These are phyloP conservation scores for Tetragonula carbonaria DNA, from an alignment of 2,888 invertebrate genomes.

Conservation along the genomic window DNA sequence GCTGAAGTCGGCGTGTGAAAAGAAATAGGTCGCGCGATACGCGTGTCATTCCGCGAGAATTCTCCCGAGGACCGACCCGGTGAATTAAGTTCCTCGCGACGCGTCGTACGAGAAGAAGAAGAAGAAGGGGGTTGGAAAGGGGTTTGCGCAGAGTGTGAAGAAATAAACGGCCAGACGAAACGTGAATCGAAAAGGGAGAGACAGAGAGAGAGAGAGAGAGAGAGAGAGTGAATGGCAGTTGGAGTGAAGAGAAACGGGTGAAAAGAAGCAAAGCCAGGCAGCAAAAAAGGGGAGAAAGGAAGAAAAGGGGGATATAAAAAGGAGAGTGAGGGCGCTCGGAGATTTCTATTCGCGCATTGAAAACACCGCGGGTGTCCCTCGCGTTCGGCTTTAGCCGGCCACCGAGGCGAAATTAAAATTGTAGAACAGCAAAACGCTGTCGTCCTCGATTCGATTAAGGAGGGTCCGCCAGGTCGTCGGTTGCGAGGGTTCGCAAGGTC, in stretches of 20 bases:
- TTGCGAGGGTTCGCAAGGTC: neutral
- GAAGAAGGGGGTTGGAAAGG: neutral
- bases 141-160: neutral
- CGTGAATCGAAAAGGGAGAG: neutral
- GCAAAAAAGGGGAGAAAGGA: neutral
- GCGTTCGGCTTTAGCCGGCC: conserved; percentile 43
- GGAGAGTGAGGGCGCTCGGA: conserved; percentile 8
- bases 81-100: conserved; percentile 56
- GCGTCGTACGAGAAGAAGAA: neutral
- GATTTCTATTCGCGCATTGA: conserved; percentile 61
- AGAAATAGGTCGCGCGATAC: conserved; percentile 62
- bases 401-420: conserved; percentile 67
- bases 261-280: neutral
- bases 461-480: neutral
- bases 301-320: neutral
- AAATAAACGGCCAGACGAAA: neutral
- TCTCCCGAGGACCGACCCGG: conserved; percentile 48
- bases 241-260: neutral
- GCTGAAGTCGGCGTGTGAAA: conserved; percentile 24
- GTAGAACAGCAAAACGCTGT: conserved; percentile 47
- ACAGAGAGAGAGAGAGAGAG: neutral
- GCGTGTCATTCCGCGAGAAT: conserved; percentile 51
- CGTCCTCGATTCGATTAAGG: conserved; percentile 68
- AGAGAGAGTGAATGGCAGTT: neutral
- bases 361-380: conserved; percentile 48